Evolutionary conservation across 2,797 vertebrate genomes (phyloP).

Genomic region (Brotula barbata): DNA sequence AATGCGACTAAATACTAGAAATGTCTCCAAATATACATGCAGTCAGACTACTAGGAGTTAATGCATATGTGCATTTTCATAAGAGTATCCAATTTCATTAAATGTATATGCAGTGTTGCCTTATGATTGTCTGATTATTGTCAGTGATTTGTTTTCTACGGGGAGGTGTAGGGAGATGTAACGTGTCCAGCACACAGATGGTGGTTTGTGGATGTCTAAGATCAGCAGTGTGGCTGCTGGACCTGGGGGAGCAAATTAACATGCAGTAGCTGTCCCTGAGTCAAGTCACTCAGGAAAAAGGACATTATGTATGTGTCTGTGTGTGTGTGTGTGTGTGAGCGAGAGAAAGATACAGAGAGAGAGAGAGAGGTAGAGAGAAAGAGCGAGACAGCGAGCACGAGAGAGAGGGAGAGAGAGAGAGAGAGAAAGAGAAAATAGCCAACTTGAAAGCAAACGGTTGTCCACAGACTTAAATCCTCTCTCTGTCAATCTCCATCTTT

Average conservation of each 20-base stretch:
- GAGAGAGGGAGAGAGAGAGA: no score
- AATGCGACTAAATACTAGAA: no score
- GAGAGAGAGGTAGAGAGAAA: no score
- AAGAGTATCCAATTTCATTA: no score
- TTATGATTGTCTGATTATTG: background rate
- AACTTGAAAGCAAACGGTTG: constrained; percentile 51
- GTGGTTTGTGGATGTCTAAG: background rate
- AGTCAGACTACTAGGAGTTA: no score
- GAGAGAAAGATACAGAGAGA: no score
- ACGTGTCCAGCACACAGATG: background rate
- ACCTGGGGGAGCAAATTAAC: constrained; percentile 14
- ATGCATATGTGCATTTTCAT: no score
- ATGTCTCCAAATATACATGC: no score
- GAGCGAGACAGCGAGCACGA: no score
- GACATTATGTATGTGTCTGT: constrained; percentile 4
- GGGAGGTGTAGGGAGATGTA: background rate
- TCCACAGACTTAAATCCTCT: constrained; percentile 55
- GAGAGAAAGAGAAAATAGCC: constrained; percentile 30
- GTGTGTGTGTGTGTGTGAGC: no score
- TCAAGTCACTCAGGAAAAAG: constrained; percentile 24
- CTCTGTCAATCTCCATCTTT: constrained; percentile 54
- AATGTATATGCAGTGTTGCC: no score
- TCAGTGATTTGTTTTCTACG: background rate
- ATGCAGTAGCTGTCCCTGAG: constrained; percentile 9
- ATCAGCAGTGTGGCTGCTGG: constrained; percentile 15